These are phyloP conservation scores for Bubo bubo DNA, from an alignment of 2,113 vertebrate species.

Conservation along the genomic window DNA sequence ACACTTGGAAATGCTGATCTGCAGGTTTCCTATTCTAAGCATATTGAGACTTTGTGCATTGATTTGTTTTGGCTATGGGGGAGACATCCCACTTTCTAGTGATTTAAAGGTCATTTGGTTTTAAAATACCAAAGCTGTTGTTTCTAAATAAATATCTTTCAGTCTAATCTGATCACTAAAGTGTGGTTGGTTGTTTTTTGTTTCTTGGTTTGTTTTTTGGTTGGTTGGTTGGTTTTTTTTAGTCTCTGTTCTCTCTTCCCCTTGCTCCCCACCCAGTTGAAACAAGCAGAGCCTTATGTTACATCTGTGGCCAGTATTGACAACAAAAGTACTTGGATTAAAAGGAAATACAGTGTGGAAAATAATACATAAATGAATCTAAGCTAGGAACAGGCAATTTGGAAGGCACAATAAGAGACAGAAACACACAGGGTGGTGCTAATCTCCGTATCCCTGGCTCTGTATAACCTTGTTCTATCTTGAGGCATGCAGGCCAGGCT, in stretches of 20 bases:
- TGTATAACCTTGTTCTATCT: not conserved
- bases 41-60: slow-evolving; percentile 29
- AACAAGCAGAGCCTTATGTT: not conserved
- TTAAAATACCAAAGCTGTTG: slow-evolving; percentile 81
- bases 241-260: not conserved
- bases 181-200: not conserved
- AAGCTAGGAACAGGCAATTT: not conserved
- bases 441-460: not conserved
- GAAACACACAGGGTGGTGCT: not conserved
- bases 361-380: not conserved
- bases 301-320: not conserved
- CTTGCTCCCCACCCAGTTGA: not conserved
- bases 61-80: slow-evolving; percentile 43
- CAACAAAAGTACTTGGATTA: not conserved
- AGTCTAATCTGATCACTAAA: slow-evolving; percentile 12
- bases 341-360: not conserved
- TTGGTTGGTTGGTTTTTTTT: not conserved
- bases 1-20: not conserved
- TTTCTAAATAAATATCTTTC: slow-evolving; percentile 81
- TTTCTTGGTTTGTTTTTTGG: not conserved
- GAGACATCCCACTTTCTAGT: slow-evolving; percentile 61
- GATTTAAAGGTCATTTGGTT: slow-evolving; percentile 69
- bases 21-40: slow-evolving; percentile 11
- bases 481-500: not conserved
- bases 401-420: not conserved